Evolutionary conservation across 2,797 vertebrate species (phyloP).

Genomic region (Sarcoramphus papa): DNA sequence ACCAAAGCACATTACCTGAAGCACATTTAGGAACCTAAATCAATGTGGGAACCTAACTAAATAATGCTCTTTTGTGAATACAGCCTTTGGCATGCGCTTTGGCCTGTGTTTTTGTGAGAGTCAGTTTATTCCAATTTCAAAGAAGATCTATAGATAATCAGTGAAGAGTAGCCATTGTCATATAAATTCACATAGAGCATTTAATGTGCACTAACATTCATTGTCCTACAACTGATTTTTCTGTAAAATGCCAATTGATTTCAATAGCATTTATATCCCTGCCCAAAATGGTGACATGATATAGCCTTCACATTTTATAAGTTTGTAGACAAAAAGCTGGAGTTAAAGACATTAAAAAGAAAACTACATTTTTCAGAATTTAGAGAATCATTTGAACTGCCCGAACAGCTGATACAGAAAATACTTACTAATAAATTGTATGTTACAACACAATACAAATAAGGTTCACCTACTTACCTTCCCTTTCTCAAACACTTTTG

Average conservation of each 20-base stretch:
- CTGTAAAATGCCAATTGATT: background rate
- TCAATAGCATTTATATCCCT: background rate
- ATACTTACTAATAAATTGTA: background rate
- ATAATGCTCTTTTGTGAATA: background rate
- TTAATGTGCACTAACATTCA: background rate
- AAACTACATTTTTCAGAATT: background rate
- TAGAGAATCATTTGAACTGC: background rate
- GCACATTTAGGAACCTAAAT: background rate
- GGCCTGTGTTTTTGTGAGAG: background rate
- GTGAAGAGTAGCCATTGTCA: background rate
- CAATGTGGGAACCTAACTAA: background rate
- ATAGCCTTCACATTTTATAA: background rate
- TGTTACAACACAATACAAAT: background rate
- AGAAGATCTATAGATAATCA: background rate
- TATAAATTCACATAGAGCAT: background rate
- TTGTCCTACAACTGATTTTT: background rate
- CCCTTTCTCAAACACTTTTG: background rate
- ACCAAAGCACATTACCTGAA: background rate
- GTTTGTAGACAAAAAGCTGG: background rate
- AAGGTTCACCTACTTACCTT: background rate
- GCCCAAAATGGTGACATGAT: background rate
- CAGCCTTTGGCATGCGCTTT: background rate
- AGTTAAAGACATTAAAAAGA: background rate
- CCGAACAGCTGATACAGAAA: background rate
- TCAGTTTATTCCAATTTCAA: background rate